phyloP scores from a whole-genome alignment of 2,113 vertebrate genomes.

The Alligator mississippiensis region DNA sequence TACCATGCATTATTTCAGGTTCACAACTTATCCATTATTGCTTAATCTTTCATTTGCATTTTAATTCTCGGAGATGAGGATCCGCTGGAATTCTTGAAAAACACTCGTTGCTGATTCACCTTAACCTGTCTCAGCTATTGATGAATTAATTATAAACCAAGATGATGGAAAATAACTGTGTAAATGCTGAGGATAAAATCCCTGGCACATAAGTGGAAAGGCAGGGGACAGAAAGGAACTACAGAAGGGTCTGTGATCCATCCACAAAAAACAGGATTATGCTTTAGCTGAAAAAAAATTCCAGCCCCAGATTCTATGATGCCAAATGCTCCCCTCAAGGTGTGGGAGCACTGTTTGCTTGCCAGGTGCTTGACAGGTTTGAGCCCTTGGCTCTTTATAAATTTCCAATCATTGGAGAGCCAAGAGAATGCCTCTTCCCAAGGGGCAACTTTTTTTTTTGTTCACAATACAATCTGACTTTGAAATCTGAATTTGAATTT shows the following conservation, averaged over 20 bases:
- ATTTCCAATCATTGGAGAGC: neutral
- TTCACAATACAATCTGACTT: neutral
- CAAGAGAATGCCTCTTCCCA: neutral
- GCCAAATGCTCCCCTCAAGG: neutral
- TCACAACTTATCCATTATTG: neutral
- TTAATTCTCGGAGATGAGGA: neutral
- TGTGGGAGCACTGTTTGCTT: neutral
- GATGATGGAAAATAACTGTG: neutral
- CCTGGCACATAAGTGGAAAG: neutral
- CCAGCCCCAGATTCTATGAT: fast-evolving
- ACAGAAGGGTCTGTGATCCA: neutral
- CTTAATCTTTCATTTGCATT: neutral
- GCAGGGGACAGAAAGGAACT: neutral
- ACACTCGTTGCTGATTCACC: neutral
- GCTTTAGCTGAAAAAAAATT: neutral
- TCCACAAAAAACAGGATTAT: fast-evolving
- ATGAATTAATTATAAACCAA: conserved; percentile 21
- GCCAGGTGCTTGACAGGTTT: neutral
- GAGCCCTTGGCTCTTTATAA: neutral
- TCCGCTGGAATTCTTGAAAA: neutral
- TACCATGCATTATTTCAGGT: neutral
- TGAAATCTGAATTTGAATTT: too few relatives aligned
- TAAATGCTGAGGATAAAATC: neutral
- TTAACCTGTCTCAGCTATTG: neutral
- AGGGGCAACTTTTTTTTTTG: neutral